Evolutionary conservation across 2,888 invertebrate species (phyloP).

Genomic region (Enoplolaimus lenunculus): DNA sequence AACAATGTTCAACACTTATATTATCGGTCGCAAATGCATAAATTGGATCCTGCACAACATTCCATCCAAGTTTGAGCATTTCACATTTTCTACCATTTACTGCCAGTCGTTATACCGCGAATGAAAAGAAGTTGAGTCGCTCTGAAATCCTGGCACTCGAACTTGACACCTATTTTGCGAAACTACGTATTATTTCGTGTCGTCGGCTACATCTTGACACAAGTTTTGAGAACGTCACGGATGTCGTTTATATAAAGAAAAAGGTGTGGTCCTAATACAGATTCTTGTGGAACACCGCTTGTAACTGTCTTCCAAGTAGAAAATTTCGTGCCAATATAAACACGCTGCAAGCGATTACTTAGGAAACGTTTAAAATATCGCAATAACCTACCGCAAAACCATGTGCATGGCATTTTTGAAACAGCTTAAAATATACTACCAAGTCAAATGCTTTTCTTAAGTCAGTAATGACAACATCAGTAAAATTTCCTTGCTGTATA

Average conservation of each 20-base stretch:
- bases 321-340: neutral
- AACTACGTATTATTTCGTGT: neutral
- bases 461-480: slow-evolving; percentile 16
- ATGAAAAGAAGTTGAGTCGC: no score
- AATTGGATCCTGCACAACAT: no score
- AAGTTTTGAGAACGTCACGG: neutral
- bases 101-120: no score
- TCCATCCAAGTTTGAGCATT: no score
- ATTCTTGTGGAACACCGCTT: slow-evolving; percentile 10
- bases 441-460: slow-evolving; percentile 17
- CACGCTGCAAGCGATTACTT: slow-evolving; percentile 8
- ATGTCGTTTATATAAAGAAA: slow-evolving; percentile 7
- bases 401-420: slow-evolving; percentile 4
- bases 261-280: slow-evolving; percentile 6
- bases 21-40: no score
- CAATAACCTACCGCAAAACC: slow-evolving; percentile 6
- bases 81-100: no score
- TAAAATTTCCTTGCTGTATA: slow-evolving; percentile 2
- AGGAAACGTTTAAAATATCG: slow-evolving; percentile 5
- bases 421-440: slow-evolving; percentile 11
- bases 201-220: slow-evolving; percentile 11
- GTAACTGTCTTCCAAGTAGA: neutral
- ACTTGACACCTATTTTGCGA: no score
- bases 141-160: no score
- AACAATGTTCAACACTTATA: no score